Evolutionary conservation across 2,888 invertebrate genomes (phyloP), one percentile per base, ranked within the genome.

Genomic region (Rapana venosa): DNA sequence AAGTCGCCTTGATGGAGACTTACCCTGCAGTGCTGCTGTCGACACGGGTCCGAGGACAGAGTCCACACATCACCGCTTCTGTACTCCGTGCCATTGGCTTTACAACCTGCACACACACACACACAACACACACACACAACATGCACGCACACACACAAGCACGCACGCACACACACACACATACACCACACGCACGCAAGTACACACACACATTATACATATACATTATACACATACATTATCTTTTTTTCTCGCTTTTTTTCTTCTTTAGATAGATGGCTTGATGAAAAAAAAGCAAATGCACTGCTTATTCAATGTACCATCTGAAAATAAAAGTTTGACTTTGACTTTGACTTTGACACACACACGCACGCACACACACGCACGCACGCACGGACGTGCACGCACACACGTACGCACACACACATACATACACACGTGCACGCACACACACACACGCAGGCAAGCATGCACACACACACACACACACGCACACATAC

Each of bases 61-160:
- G 97, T 97, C 98, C 98, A 98, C 95, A 98, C 98, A 0, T 97
- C 97, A 92, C 98, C 98, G 90, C 98, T 98, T 26, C 97, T 97
- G 95, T 98, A 97, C 91, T 97, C 97, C 6, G 97, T 96, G 47
- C 98, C 98, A 91, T 98, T 97, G 96, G 97, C 97, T 95, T 97
- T 97, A 96, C 98, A 98, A 83, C 98, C 98, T 98, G 94, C 0
- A 95, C 4, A 47, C 47, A 88, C 22, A 90, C 61, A n/a, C 8
- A 87, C 13, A 20, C 83, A 83, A 77, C 77, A n/a, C 77, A 77
- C 77, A 77, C n/a, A 77, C 30, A n/a, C 77, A 77, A 11, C n/a
- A n/a, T n/a, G n/a, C 83, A 77, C 77, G 11, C 77, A 77, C 77
- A 77, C n/a, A 77, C 30, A n/a, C 77, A 77, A 11, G n/a, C 77